These are phyloP conservation scores for Carassius gibelio DNA, from an alignment of 2,113 vertebrate species.

Conservation along the genomic window DNA sequence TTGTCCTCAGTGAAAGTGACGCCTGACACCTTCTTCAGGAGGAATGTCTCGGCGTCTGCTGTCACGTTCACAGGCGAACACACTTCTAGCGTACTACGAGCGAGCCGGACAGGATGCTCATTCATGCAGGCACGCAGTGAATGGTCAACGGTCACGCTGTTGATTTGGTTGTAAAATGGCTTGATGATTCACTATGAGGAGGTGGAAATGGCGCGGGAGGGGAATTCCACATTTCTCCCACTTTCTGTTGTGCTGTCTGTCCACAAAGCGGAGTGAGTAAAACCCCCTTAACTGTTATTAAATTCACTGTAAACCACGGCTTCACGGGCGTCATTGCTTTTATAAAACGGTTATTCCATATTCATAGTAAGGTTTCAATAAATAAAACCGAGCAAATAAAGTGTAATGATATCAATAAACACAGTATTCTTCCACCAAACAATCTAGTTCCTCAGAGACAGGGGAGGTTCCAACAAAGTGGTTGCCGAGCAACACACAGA, in stretches of 20 bases:
- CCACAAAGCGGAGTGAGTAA: too few species aligned
- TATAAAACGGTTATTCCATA: too few species aligned
- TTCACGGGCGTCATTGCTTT: too few species aligned
- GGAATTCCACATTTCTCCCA: slow-evolving; percentile 26
- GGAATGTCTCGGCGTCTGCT: neutral
- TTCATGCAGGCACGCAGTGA: neutral
- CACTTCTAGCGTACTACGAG: neutral
- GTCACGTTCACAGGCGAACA: neutral
- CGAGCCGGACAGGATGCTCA: neutral
- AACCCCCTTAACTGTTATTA: too few species aligned
- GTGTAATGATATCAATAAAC: too few species aligned
- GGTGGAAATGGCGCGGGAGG: slow-evolving; percentile 5
- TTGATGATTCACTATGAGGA: slow-evolving; percentile 25
- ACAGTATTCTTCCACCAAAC: too few species aligned
- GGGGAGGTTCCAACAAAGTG: too few species aligned
- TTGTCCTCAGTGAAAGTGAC: neutral
- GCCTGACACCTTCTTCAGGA: neutral
- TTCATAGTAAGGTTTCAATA: too few species aligned
- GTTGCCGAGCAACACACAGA: too few species aligned
- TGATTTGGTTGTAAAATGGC: slow-evolving; percentile 27
- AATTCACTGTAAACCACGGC: too few species aligned
- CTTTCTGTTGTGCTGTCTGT: slow-evolving; percentile 4
- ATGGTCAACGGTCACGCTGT: neutral
- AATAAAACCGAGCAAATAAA: too few species aligned
- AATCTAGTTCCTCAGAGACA: too few species aligned